A percentile compares a stretch with the other conserved stretches of the same genome.
These are phyloP conservation scores for Muscicapa striata DNA, from an alignment of 2,797 vertebrate genomes.

Conservation along the genomic window DNA sequence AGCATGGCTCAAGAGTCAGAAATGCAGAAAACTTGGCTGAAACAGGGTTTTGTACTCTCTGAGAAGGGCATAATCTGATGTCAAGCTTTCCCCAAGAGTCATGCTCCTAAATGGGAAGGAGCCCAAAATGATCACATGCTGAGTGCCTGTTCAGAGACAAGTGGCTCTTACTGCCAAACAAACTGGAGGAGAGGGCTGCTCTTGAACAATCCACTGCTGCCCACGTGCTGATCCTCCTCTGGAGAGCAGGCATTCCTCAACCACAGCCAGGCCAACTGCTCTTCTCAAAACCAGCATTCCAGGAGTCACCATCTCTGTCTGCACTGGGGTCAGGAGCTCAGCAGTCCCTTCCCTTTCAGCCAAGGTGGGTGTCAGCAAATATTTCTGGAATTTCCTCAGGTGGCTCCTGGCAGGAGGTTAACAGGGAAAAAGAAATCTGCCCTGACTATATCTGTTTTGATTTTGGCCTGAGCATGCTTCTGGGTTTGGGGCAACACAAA, in stretches of 20 bases:
- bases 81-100: conserved; percentile 28
- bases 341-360: not conserved
- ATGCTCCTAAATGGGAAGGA: not conserved
- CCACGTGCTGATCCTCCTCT: not conserved
- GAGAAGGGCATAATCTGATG: conserved; percentile 13
- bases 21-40: conserved; percentile 2
- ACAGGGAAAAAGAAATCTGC: not conserved
- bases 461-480: not conserved
- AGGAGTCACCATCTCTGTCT: not conserved
- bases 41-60: not conserved
- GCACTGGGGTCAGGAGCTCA: not conserved
- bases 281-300: not conserved
- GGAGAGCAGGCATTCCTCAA: conserved; percentile 21
- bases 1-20: not conserved
- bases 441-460: not conserved
- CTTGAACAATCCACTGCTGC: not conserved
- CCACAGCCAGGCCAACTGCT: not conserved
- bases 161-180: not conserved
- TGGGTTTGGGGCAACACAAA: not conserved
- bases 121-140: not conserved
- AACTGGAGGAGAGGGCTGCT: conserved; percentile 9
- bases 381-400: not conserved
- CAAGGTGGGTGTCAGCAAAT: not conserved
- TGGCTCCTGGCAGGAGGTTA: not conserved
- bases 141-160: conserved; percentile 5